Base-by-base conservation (phyloP, 2,797 vertebrate species). In the Oreochromis grahami region DNA sequence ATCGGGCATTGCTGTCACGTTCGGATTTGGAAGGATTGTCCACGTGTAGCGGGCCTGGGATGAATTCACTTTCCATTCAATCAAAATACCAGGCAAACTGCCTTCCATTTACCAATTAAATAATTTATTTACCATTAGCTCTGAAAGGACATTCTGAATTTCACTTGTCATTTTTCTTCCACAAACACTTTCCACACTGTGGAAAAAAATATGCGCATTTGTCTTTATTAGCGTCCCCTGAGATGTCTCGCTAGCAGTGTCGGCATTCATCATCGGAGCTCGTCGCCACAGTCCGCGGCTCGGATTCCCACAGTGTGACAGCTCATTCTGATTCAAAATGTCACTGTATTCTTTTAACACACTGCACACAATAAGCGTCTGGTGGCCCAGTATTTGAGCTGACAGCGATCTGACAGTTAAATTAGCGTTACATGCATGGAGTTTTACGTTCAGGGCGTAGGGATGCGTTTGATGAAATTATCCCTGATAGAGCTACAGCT, bases 91-190 rank as follows among this genome's bases (percentile, higher is more conserved):
- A 85, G 70, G 86, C 82, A 79, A 82, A 86, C 89, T 86, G 86
- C 89, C 86, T 81, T 86, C 89, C 83, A 86, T 93, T 92, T 84
- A 84, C 78, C 84, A 82, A 80, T 90, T 70, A 80, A 84, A 86
- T 91, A 72, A 94, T 91, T 92, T 92, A 92, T 94, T 92, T 77
- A 58, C 87, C 86, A 91, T 89, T 89, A 83, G 68, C 88, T 88
- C 84, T 77, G 55, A 91, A 90, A 84, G 76, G 74, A 84, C 87
- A 84, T 82, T 91, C 70, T 87, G 86, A 87, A 83, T 89, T 86
- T 82, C 24, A 65, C 84, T 84, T 6, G 51, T 86, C 77, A 88
- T 91, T 91, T 83, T 84, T 93, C 88, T 86, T 89, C 81, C 65
- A 82, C 78, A 83, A 86, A 86, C 83, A 82, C 74, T 92, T 87